Conservation (phyloP, 1,140 invertebrate species). For the Drosophila kepulauana region DNA sequence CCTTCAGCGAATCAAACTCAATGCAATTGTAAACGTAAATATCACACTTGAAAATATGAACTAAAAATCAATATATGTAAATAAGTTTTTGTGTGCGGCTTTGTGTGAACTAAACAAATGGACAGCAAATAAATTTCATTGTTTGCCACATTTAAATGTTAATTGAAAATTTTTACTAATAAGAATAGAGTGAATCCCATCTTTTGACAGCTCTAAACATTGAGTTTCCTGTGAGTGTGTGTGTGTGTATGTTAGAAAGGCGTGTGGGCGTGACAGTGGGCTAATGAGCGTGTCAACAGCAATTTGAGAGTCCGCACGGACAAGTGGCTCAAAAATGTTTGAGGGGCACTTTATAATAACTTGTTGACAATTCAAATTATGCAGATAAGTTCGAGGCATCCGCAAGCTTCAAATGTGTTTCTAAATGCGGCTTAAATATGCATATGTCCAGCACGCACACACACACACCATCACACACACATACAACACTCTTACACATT, state of each 20-base stretch:
- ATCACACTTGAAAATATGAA: neutral
- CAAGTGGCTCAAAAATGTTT: conserved; percentile 12
- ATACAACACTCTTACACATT: neutral
- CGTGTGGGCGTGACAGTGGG: conserved; percentile 22
- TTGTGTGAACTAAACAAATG: neutral
- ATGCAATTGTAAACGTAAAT: neutral
- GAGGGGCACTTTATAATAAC: conserved; percentile 36
- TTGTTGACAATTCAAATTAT: conserved; percentile 55
- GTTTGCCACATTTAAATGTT: neutral
- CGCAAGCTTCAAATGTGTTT: conserved; percentile 8
- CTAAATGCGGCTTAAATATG: conserved; percentile 23
- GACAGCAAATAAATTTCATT: conserved; percentile 1
- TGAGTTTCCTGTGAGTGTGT: neutral
- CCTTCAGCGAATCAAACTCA: neutral
- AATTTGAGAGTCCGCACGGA: conserved; percentile 14
- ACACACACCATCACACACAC: neutral
- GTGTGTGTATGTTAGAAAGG: neutral
- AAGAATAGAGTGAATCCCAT: neutral
- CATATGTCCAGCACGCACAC: conserved; percentile 25
- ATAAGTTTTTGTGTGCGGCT: neutral
- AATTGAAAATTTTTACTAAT: conserved; percentile 14
- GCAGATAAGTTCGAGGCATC: conserved; percentile 32
- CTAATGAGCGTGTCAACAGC: conserved; percentile 36
- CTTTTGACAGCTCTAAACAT: conserved; percentile 11
- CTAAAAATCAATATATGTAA: neutral